phyloP scores from a whole-genome alignment of 2,888 invertebrate species.

The Argyresthia albistria region DNA sequence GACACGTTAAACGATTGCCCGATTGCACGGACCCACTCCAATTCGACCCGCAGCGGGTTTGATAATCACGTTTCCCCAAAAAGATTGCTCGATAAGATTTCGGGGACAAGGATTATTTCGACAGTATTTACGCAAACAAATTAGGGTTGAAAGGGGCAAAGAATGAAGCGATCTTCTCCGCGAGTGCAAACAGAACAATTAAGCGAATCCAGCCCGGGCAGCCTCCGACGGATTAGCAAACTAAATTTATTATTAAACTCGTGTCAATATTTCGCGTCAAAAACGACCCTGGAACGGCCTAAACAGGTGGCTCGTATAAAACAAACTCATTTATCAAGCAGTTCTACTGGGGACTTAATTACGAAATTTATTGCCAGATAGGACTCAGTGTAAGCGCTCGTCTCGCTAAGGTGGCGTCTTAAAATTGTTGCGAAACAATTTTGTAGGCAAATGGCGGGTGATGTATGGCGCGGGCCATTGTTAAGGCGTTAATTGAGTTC shows the following conservation, averaged over 20 bases:
- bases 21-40: too few species aligned
- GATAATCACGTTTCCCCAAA: too few species aligned
- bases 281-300: too few species aligned
- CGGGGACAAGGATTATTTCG: too few species aligned
- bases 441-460: neutral
- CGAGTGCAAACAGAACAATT: neutral
- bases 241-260: neutral
- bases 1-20: too few species aligned
- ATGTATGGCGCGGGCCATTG: neutral
- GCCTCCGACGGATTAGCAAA: neutral
- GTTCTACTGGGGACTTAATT: slow-evolving; percentile 7
- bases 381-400: neutral
- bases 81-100: too few species aligned
- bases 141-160: too few species aligned
- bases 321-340: slow-evolving; percentile 6
- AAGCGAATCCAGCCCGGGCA: neutral
- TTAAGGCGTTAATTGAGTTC: neutral
- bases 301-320: slow-evolving; percentile 5
- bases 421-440: slow-evolving; percentile 1
- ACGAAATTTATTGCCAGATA: slow-evolving; percentile 7
- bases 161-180: too few species aligned
- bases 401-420: slow-evolving; percentile 2
- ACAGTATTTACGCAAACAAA: too few species aligned
- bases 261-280: neutral
- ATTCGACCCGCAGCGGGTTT: too few species aligned